Base-by-base conservation (phyloP, 2,797 vertebrate species). In the Valencia hispanica region DNA sequence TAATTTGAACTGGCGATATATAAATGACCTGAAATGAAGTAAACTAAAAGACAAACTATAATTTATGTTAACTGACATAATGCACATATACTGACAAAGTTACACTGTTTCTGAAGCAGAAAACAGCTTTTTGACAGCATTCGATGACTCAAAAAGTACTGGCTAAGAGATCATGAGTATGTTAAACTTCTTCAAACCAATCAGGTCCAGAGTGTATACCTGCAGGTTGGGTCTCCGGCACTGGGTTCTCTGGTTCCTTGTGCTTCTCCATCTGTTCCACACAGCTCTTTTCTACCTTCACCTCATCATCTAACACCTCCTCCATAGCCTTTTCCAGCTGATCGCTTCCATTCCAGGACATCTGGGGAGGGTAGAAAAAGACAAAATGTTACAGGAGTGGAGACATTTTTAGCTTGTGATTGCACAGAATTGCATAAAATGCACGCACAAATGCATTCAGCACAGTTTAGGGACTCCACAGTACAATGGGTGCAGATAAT, bases 281-380 rank as follows among this genome's bases (percentile, higher is more conserved):
- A n/a, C 74, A 91, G 66, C 80, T 90, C 45, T 89, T 93, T 83
- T 96, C 96, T 17, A 92, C 93, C 86, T 96, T 96, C 86, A 96
- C 95, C 45, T 96, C 75, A 9, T 92, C 81, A n/a, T 95, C 94
- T 87, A 98, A 87, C 43, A 98, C 94, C 83, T 99, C 98, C 90
- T 97, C 97, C 97, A 98, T 97, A n/a, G 97, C 98, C 87, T 96
- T 97, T 90, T 98, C 97, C 87, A 99, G 73, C 88, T 98, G 97
- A 84, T 98, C 97, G 84, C 94, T 96, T 74, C 96, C 96, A 88
- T 98, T 95, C 89, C 94, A 96, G 89, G 97, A 96, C 77, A 97
- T 97, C 98, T 99, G 89, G 53, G 1, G 0, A 4, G 71, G 17
- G 69, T 6, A 72, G n/a, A 14, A 77, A 59, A 12, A 45, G 18